Percentiles rank a stretch among this genome's conserved stretches.
Evolutionary conservation across 1,140 invertebrate genomes (phyloP).

Genomic region (Pseudomyrmex sp.): DNA sequence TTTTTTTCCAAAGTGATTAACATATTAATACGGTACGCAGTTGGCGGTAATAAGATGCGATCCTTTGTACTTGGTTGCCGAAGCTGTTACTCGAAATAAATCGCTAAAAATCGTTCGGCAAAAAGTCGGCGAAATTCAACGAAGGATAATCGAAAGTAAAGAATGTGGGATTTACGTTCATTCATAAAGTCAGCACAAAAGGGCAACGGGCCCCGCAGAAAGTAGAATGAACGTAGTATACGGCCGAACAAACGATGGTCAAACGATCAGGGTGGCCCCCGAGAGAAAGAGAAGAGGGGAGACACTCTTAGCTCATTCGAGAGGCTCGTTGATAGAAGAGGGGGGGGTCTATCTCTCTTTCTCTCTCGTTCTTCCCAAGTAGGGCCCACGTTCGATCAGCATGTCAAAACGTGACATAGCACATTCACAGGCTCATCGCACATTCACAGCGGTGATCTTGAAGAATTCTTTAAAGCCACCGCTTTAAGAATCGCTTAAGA

Average conservation of each 20-base stretch:
- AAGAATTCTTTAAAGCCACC: constrained; percentile 63
- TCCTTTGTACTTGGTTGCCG: not conserved
- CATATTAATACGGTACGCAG: not conserved
- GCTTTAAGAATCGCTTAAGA: constrained; percentile 71
- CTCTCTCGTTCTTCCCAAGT: not conserved
- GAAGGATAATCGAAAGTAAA: not conserved
- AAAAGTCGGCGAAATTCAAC: constrained; percentile 12
- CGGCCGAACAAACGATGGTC: constrained; percentile 63
- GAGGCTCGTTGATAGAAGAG: constrained; percentile 31
- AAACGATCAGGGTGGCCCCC: constrained; percentile 62
- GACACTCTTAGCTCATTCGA: constrained; percentile 51
- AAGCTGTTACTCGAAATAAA: not conserved
- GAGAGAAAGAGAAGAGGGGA: not conserved
- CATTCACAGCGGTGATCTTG: not conserved
- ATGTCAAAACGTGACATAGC: constrained; percentile 69
- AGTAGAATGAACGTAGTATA: constrained; percentile 81
- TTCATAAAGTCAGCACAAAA: constrained; percentile 76
- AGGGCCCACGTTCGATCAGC: not conserved
- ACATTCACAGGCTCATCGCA: constrained; percentile 59
- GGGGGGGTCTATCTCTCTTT: not conserved
- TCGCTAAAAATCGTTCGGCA: not conserved
- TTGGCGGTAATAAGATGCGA: not conserved
- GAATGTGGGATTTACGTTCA: constrained; percentile 72
- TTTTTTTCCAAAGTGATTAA: not conserved
- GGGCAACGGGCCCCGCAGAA: constrained; percentile 54